Evolutionary conservation across 2,113 vertebrate genomes (phyloP).

Genomic region (Nothobranchius kuhntae): DNA sequence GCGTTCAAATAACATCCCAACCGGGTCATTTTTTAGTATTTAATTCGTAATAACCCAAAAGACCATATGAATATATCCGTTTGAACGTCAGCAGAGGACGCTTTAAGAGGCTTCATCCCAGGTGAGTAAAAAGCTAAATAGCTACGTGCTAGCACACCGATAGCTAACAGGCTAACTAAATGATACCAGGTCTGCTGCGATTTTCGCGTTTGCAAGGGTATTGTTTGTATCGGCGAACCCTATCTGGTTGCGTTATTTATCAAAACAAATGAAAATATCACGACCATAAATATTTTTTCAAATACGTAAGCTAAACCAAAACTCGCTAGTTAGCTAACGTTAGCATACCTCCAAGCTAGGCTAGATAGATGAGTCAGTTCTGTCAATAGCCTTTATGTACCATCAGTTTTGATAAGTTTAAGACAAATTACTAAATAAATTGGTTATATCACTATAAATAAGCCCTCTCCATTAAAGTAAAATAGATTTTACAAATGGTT

Average conservation of each 20-base stretch:
- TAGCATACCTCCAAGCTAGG: slow-evolving; percentile 25
- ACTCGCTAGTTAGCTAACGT: not conserved
- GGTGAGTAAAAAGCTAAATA: slow-evolving; percentile 31
- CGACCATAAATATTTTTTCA: not conserved
- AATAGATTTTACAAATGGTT: too few species aligned
- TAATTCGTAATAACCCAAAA: slow-evolving; percentile 18
- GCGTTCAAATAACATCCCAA: slow-evolving; percentile 3
- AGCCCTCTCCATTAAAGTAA: too few species aligned
- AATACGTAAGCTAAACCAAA: too few species aligned
- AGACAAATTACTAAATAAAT: too few species aligned
- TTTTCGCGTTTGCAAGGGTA: too few species aligned
- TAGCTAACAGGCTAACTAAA: slow-evolving; percentile 21
- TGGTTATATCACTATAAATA: too few species aligned
- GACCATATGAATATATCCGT: slow-evolving; percentile 14
- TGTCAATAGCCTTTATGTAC: not conserved
- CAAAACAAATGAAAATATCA: too few species aligned
- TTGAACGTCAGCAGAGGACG: slow-evolving; percentile 11
- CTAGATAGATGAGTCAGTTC: not conserved
- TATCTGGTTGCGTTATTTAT: not conserved
- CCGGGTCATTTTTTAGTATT: not conserved
- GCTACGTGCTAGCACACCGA: not conserved
- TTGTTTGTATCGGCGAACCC: too few species aligned
- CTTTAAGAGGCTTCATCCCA: not conserved
- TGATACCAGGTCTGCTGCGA: too few species aligned
- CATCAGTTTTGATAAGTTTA: not conserved